phyloP scores from a whole-genome alignment of 2,888 invertebrate genomes.

The Drosophila setosimentum region DNA sequence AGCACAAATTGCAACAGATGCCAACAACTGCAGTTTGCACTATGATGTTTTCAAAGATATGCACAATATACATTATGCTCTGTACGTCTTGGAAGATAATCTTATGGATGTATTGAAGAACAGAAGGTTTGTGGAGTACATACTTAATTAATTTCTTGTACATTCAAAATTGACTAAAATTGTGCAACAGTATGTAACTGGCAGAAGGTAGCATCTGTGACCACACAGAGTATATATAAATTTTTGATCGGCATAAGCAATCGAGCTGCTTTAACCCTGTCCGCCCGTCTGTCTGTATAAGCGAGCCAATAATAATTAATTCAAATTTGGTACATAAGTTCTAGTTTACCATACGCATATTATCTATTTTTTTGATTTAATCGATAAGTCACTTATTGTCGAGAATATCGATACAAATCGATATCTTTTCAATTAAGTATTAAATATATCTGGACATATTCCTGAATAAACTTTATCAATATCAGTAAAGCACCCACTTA shows the following conservation, averaged over 20 bases:
- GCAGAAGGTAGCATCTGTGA: background rate
- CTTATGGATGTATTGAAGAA: constrained; percentile 26
- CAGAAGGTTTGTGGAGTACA: constrained; percentile 49
- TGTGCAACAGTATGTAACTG: fast-evolving
- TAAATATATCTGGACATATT: background rate
- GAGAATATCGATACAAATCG: background rate
- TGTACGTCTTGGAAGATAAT: constrained; percentile 68
- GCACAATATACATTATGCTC: constrained; percentile 60
- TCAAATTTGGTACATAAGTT: background rate
- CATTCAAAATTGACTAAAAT: background rate
- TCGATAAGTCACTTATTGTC: no score
- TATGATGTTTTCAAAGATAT: constrained; percentile 72
- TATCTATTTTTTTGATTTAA: no score
- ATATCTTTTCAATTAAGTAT: background rate
- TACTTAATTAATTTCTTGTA: background rate
- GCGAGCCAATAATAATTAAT: background rate
- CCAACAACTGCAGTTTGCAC: constrained; percentile 45
- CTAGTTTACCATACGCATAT: background rate
- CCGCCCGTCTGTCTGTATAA: background rate
- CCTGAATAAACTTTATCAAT: background rate
- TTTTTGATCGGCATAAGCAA: background rate
- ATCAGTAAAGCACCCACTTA: background rate
- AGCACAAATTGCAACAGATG: constrained; percentile 71
- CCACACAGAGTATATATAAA: background rate
- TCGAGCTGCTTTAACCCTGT: background rate